Evolutionary conservation across 1,140 invertebrate genomes (phyloP).

Genomic region (Halictus rubicundus): DNA sequence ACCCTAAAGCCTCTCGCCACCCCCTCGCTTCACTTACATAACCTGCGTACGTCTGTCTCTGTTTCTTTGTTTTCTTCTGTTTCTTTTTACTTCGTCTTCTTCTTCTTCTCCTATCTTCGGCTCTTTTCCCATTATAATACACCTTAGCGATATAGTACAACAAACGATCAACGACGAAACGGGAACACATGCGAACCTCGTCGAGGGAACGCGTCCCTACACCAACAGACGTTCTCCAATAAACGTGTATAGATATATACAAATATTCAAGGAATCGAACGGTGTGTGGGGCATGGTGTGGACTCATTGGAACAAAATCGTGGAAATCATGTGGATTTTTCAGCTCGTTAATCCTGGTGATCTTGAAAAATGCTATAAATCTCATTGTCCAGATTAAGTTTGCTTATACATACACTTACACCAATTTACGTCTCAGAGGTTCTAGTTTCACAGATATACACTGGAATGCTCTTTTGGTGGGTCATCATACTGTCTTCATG

Average conservation of each 20-base stretch:
- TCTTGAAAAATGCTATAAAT: no score
- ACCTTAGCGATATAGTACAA: constrained; percentile 45
- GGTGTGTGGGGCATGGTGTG: not conserved
- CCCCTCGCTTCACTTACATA: not conserved
- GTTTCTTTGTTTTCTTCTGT: not conserved
- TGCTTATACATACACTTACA: no score
- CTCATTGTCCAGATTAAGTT: no score
- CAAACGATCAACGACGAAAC: constrained; percentile 42
- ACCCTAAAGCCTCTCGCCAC: constrained; percentile 23
- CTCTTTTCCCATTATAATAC: constrained; percentile 15
- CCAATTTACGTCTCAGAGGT: no score
- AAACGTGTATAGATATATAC: constrained; percentile 60
- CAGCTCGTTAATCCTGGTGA: no score
- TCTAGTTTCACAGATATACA: no score
- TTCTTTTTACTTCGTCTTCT: not conserved
- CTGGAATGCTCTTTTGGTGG: no score
- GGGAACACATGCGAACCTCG: constrained; percentile 40
- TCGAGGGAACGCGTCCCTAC: constrained; percentile 44
- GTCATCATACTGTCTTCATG: no score
- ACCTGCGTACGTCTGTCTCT: not conserved
- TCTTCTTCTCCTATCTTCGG: no score
- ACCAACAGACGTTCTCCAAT: constrained; percentile 20
- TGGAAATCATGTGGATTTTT: no score
- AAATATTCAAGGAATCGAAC: constrained; percentile 63
- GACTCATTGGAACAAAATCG: not conserved